Evolutionary conservation across 2,113 vertebrate species (phyloP).

Genomic region (Equus przewalskii): DNA sequence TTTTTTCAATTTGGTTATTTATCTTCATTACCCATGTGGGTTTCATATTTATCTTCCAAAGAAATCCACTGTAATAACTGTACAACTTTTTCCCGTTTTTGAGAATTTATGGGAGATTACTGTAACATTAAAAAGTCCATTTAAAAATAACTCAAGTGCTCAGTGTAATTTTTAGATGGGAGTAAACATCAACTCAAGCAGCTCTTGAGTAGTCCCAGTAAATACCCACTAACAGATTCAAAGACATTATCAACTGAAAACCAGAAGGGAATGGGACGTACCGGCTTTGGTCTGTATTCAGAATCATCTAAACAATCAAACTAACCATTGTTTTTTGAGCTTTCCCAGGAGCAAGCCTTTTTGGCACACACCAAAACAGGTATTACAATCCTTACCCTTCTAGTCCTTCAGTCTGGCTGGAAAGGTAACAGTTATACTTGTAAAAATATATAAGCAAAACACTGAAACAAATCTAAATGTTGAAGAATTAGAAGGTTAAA

Average conservation of each 20-base stretch:
- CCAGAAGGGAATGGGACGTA: background rate
- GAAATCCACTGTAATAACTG: background rate
- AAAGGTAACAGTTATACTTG: background rate
- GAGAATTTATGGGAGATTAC: background rate
- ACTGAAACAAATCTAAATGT: background rate
- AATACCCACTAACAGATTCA: background rate
- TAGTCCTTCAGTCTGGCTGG: background rate
- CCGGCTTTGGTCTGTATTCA: background rate
- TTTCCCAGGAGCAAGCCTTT: background rate
- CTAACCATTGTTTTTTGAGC: background rate
- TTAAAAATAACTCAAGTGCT: background rate
- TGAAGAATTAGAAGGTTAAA: background rate
- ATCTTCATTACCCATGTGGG: background rate
- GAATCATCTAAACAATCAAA: background rate
- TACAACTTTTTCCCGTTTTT: background rate
- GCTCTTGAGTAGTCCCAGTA: background rate
- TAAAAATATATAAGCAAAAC: background rate
- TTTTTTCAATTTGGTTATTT: background rate
- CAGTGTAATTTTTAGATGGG: background rate
- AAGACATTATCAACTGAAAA: background rate
- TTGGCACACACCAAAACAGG: background rate
- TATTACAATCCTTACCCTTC: background rate
- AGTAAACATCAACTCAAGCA: background rate
- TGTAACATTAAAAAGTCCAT: background rate
- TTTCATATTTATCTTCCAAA: constrained; percentile 19